phyloP scores from a whole-genome alignment of 2,888 invertebrate species.

The Elegia similella region DNA sequence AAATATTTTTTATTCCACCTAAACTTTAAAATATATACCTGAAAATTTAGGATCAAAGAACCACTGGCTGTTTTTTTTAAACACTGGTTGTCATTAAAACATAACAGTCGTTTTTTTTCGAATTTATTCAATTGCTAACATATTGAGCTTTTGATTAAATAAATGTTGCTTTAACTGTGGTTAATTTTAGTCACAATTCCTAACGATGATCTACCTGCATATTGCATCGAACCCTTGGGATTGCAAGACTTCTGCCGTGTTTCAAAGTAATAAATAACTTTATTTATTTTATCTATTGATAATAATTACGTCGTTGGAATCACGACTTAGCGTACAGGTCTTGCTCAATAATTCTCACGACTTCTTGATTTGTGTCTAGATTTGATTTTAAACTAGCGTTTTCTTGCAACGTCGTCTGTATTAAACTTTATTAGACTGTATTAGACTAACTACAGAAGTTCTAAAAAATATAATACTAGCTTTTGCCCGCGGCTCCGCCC shows the following conservation, averaged over 20 bases:
- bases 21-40: too few relatives aligned
- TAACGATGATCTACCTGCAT: not conserved
- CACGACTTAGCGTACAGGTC: not conserved
- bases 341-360: slow-evolving; percentile 13
- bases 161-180: too few relatives aligned
- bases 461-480: not conserved
- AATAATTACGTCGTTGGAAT: not conserved
- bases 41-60: too few relatives aligned
- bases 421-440: too few relatives aligned
- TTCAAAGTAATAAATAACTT: not conserved
- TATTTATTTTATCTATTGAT: not conserved
- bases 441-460: not conserved
- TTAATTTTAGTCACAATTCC: too few relatives aligned
- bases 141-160: too few relatives aligned
- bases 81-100: too few relatives aligned
- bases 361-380: slow-evolving; percentile 6
- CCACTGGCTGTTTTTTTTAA: too few relatives aligned
- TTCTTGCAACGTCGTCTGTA: not conserved
- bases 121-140: too few relatives aligned
- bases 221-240: not conserved
- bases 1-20: too few relatives aligned
- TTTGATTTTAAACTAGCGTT: not conserved
- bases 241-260: not conserved
- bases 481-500: too few relatives aligned
- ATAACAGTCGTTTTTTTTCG: too few relatives aligned